A percentile compares a stretch with the other conserved stretches of the same genome.
phyloP scores from a whole-genome alignment of 2,113 vertebrate species.

The Oxyruncus cristatus region DNA sequence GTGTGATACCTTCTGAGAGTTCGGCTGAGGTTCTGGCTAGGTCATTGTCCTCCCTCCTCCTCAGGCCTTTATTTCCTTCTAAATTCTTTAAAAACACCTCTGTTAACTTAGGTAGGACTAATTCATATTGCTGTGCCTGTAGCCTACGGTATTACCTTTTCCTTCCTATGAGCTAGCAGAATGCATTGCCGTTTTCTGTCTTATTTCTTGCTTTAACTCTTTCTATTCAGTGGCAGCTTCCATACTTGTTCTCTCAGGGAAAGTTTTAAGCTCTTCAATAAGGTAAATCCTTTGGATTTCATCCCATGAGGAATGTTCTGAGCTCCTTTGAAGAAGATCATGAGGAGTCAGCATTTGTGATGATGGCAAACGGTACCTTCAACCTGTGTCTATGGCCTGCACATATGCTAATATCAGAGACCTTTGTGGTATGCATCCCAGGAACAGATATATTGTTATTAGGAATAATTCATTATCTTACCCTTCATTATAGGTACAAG shows the following conservation, averaged over 20 bases:
- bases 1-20: neutral
- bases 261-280: constrained; percentile 50
- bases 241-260: constrained; percentile 1
- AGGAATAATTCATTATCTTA: constrained; percentile 9
- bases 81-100: neutral
- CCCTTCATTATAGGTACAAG: neutral
- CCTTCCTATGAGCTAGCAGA: neutral
- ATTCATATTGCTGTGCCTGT: neutral
- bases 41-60: neutral
- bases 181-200: neutral
- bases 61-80: neutral
- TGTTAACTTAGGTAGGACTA: neutral
- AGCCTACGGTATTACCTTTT: neutral
- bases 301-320: constrained; percentile 9
- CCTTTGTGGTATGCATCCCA: neutral
- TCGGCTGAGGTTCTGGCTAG: neutral
- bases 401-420: neutral
- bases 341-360: constrained; percentile 52
- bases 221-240: constrained; percentile 34
- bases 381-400: neutral
- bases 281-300: constrained; percentile 59
- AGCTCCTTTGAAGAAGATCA: constrained; percentile 42
- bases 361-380: constrained; percentile 1
- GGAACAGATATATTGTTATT: constrained; percentile 3
- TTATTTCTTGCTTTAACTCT: constrained; percentile 48